Percentiles rank a stretch among this genome's conserved stretches.
These are phyloP conservation scores for Ceyx margarethae DNA, from an alignment of 2,113 vertebrate genomes.

Conservation along the genomic window DNA sequence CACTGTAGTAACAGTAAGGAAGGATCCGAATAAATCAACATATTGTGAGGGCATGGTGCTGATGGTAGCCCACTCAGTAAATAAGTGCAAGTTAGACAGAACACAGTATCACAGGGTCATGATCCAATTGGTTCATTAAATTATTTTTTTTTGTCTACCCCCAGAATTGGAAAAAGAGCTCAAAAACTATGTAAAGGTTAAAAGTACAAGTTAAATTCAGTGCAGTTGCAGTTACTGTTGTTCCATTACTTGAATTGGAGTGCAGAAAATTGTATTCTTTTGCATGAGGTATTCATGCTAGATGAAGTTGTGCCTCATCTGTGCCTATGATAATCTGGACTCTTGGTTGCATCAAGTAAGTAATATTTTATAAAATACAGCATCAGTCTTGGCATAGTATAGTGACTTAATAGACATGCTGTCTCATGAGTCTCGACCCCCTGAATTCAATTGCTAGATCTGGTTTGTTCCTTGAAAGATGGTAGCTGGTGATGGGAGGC, in stretches of 20 bases:
- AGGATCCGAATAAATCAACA: constrained; percentile 31
- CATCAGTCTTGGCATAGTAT: not conserved
- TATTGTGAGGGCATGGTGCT: constrained; percentile 39
- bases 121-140: not conserved
- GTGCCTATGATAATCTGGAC: not conserved
- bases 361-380: not conserved
- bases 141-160: not conserved
- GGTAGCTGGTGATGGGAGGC: not conserved
- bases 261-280: not conserved
- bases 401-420: not conserved
- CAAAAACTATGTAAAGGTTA: not conserved
- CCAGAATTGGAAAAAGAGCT: not conserved
- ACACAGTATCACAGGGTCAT: not conserved
- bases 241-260: not conserved
- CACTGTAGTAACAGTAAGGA: constrained; percentile 7
- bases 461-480: not conserved
- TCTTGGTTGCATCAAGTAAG: not conserved
- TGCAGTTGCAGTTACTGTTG: not conserved
- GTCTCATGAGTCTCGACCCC: not conserved
- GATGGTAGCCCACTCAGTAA: not conserved
- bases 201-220: not conserved
- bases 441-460: not conserved
- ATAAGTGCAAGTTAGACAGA: not conserved
- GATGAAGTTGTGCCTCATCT: not conserved
- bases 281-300: not conserved